phyloP scores from a whole-genome alignment of 2,113 vertebrate species.

The Hemiscyllium ocellatum region DNA sequence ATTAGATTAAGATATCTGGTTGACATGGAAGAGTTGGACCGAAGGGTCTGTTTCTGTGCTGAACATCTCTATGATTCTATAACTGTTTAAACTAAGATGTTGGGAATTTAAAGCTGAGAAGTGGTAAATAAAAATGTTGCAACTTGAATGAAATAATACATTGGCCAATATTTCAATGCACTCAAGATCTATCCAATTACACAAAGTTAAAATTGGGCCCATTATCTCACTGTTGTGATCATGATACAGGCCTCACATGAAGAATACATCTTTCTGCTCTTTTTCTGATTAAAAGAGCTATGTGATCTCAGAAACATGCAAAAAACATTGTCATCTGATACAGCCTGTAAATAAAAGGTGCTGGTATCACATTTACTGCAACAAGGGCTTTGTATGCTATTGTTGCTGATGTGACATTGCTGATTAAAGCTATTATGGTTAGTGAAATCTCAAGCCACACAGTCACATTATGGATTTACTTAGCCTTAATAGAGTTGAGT shows the following conservation, averaged over 20 bases:
- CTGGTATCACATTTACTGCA: constrained; percentile 9
- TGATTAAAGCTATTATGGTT: constrained; percentile 29
- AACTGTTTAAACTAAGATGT: neutral
- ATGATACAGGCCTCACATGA: neutral
- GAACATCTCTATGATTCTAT: too few species aligned
- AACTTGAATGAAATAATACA: neutral
- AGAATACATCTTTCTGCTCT: neutral
- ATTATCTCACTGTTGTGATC: neutral
- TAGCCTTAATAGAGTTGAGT: neutral
- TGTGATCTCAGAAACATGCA: neutral
- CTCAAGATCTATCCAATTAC: too few species aligned
- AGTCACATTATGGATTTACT: constrained; percentile 19
- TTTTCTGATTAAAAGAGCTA: neutral
- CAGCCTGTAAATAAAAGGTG: constrained; percentile 11
- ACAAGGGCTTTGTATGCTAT: constrained; percentile 7
- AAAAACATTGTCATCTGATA: constrained; percentile 5
- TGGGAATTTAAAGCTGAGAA: neutral
- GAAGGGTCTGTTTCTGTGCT: too few species aligned
- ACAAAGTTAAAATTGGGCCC: too few species aligned
- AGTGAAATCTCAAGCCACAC: neutral
- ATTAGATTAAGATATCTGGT: too few species aligned
- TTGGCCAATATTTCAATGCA: too few species aligned
- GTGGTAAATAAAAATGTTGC: neutral
- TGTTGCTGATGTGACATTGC: constrained; percentile 25
- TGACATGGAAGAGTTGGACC: too few species aligned